Conservation (phyloP, 2,888 invertebrate species). For the Pammene aurita region DNA sequence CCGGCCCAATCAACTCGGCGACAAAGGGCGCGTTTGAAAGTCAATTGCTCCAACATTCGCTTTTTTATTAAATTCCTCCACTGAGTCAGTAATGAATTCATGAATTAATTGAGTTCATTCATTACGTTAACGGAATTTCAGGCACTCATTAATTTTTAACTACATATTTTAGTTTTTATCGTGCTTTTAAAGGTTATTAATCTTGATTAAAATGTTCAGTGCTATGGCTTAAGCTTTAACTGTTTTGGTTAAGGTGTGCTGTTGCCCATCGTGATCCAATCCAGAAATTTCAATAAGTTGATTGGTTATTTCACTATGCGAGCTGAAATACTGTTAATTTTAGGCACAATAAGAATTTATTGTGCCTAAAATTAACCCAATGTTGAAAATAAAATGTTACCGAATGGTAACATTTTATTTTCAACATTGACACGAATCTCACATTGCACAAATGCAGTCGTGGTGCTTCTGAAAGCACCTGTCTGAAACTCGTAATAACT, state of each 20-base stretch:
- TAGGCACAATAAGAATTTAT: no score
- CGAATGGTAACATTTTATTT: neutral
- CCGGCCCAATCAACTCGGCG: constrained; percentile 19
- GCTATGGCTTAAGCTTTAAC: neutral
- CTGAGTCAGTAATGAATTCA: constrained; percentile 30
- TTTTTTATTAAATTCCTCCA: constrained; percentile 35
- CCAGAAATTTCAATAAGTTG: no score
- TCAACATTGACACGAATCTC: neutral
- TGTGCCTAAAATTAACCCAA: no score
- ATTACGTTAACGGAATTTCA: constrained; percentile 19
- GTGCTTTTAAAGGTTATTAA: neutral
- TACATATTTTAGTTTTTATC: neutral
- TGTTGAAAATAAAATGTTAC: no score
- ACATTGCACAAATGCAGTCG: neutral
- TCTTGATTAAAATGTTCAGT: neutral
- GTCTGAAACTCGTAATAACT: constrained; percentile 8
- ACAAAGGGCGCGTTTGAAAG: constrained; percentile 38
- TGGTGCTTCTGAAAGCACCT: neutral
- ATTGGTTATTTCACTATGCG: no score
- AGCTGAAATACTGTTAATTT: no score
- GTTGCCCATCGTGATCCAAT: no score
- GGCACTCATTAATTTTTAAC: constrained; percentile 1
- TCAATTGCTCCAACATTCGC: constrained; percentile 36
- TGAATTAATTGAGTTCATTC: constrained; percentile 38
- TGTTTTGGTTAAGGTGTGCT: no score